phyloP scores from a whole-genome alignment of 1,140 invertebrate genomes.

The Proctacanthus coquilletti region DNA sequence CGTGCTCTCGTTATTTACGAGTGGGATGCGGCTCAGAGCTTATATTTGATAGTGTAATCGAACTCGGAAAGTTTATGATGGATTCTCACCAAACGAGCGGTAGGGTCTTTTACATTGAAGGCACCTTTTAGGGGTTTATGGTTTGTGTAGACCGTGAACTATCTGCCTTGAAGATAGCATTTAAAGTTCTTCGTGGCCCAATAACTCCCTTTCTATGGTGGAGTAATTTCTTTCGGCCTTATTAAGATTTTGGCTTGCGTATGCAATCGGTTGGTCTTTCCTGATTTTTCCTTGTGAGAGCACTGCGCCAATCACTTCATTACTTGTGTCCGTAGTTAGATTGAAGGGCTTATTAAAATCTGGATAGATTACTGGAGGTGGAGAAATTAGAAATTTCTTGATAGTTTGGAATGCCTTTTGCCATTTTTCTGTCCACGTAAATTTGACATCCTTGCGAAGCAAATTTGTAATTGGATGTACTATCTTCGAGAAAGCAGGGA shows the following conservation, averaged over 20 bases:
- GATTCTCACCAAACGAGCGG: no score
- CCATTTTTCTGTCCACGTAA: slow-evolving; percentile 10
- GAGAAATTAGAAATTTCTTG: background rate
- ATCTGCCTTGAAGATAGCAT: no score
- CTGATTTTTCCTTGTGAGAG: slow-evolving; percentile 15
- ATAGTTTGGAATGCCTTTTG: slow-evolving; percentile 18
- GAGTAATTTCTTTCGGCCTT: slow-evolving; percentile 26
- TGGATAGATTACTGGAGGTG: slow-evolving; percentile 8
- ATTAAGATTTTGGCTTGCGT: slow-evolving; percentile 26
- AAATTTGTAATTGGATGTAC: slow-evolving; percentile 22
- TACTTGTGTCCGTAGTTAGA: slow-evolving; percentile 21
- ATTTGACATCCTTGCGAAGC: slow-evolving; percentile 21
- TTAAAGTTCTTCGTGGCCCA: slow-evolving; percentile 32
- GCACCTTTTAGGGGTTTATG: no score
- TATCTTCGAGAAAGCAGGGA: slow-evolving; percentile 20
- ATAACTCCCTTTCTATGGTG: slow-evolving; percentile 31
- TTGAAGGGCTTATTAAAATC: slow-evolving; percentile 12
- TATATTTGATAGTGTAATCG: no score
- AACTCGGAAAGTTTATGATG: no score
- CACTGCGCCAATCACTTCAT: slow-evolving; percentile 18
- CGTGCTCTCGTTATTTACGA: no score
- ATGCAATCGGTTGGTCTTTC: slow-evolving; percentile 14
- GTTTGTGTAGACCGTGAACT: no score
- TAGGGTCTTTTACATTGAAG: no score
- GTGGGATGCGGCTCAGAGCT: no score